phyloP scores from a whole-genome alignment of 2,888 invertebrate genomes.

The Acronicta psi region DNA sequence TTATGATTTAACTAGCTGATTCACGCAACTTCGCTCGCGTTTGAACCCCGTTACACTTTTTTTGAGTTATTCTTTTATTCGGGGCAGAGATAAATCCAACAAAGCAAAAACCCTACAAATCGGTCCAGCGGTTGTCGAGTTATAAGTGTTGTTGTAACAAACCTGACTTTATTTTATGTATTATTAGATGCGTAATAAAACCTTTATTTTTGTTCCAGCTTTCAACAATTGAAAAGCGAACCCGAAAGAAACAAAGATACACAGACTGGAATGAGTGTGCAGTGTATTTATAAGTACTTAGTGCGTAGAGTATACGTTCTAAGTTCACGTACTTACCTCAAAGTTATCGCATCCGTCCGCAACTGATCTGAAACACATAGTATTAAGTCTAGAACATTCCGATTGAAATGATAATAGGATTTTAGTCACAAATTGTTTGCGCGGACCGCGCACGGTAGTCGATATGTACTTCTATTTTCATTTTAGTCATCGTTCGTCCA shows the following conservation, averaged over 20 bases:
- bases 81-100: too few relatives aligned
- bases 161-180: too few relatives aligned
- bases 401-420: slow-evolving; percentile 88
- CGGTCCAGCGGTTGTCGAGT: too few relatives aligned
- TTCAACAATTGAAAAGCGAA: slow-evolving; percentile 71
- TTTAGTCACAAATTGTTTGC: slow-evolving; percentile 67
- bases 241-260: slow-evolving; percentile 44
- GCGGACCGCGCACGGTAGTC: slow-evolving; percentile 51
- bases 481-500: slow-evolving; percentile 75
- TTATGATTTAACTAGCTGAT: too few relatives aligned
- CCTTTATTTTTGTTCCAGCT: slow-evolving; percentile 66
- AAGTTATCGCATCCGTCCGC: slow-evolving; percentile 63
- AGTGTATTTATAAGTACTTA: slow-evolving; percentile 62
- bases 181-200: too few relatives aligned
- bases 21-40: too few relatives aligned
- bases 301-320: slow-evolving; percentile 46
- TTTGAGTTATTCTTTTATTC: too few relatives aligned
- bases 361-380: slow-evolving; percentile 59
- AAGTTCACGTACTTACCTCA: slow-evolving; percentile 66
- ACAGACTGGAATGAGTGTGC: slow-evolving; percentile 62
- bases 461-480: slow-evolving; percentile 84
- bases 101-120: too few relatives aligned
- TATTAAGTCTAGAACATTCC: slow-evolving; percentile 46
- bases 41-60: too few relatives aligned
- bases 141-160: too few relatives aligned